Evolutionary conservation across 2,113 vertebrate genomes (phyloP), one percentile per base, ranked within the genome.

Genomic region (Sinocyclocheilus anophthalmus): DNA sequence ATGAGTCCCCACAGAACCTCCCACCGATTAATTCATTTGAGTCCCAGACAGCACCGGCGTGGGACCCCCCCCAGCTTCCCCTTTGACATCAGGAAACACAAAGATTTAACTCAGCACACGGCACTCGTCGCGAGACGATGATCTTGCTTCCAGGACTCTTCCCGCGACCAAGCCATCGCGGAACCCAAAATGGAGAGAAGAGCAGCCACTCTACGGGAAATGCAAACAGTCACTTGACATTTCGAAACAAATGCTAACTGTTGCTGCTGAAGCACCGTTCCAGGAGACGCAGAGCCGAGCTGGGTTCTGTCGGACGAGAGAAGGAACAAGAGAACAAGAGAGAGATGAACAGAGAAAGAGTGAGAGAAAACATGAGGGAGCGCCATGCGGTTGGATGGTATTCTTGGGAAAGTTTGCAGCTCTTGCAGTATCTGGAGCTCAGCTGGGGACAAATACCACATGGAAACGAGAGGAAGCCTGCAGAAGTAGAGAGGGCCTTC

Each of bases 321-420:
- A 24, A 42, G 42, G 45, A 69, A 13, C 30, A 24, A 13, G 30
- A 84, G 53, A 39, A 80, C 20, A 22, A 72, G 85, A 73, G 84
- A 79, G 39, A 76, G 42, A 33, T 63, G 84, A 67, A 81, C 65
- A 86, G 18, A 83, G 42, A 65, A 70, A 67, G 67, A 72, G 75
- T 61, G 84, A 33, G 59, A 81, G 84, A 90, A 87, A 84, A 88
- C 13, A 65, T 4, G 50, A 73, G 16, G 88, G 90, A 90, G 90
- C 78, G 91, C 88, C 86, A 90, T 93, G 94, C 90, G 94, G 94
- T 93, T 93, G 90, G 87, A 92, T 93, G 92, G 92, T 92, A 94
- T 94, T 93, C 94, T 93, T 95, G 94, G 94, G 95, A 95, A 95
- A 95, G 94, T 95, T 94, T 95, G 93, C 94, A 94, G 93, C 93